A percentile compares a stretch with the other conserved stretches of the same genome.
These are phyloP conservation scores for Pelosia muscerda DNA, from an alignment of 2,888 invertebrate species.

Conservation along the genomic window DNA sequence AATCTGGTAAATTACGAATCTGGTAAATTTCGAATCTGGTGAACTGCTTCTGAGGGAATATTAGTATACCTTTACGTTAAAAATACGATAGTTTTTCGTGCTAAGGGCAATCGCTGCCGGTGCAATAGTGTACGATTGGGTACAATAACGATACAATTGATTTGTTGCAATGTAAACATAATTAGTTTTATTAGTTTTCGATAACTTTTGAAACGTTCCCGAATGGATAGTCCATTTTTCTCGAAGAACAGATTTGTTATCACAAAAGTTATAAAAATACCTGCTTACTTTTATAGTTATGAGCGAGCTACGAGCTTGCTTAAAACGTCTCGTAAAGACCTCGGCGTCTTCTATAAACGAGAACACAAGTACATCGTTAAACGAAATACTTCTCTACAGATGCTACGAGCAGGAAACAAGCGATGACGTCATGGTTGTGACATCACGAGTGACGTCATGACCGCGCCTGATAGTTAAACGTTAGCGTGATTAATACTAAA, in stretches of 20 bases:
- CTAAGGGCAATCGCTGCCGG: too few species aligned
- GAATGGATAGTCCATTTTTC: too few species aligned
- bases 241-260: not conserved
- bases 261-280: not conserved
- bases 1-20: too few species aligned
- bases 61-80: too few species aligned
- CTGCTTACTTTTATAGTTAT: not conserved
- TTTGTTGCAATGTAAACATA: too few species aligned
- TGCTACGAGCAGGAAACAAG: constrained; percentile 7
- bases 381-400: constrained; percentile 4
- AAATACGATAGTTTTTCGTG: too few species aligned
- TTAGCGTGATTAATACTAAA: constrained; percentile 39
- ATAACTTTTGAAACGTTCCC: too few species aligned
- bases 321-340: not conserved
- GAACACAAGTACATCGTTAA: not conserved
- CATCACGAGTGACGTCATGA: constrained; percentile 31
- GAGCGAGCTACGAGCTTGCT: not conserved
- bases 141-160: too few species aligned
- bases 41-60: too few species aligned
- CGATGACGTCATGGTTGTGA: constrained; percentile 39
- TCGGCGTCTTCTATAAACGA: not conserved
- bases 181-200: too few species aligned
- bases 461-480: constrained; percentile 24
- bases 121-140: too few species aligned
- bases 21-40: too few species aligned